phyloP scores from a whole-genome alignment of 2,888 invertebrate species.

The Lysandra coridon region DNA sequence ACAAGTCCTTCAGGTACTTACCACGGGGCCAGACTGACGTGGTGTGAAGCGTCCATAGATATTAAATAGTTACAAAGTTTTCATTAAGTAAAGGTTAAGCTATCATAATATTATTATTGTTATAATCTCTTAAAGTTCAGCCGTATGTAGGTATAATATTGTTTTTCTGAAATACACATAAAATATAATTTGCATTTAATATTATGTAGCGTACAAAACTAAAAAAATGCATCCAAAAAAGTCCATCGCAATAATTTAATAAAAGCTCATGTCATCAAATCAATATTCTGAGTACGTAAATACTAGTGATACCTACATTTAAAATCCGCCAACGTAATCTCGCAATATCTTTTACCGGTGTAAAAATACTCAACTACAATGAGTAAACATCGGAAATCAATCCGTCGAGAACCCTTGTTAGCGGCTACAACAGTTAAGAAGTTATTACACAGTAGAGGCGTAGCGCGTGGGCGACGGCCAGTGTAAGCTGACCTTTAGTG shows the following conservation, averaged over 20 bases:
- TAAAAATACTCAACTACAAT: not conserved
- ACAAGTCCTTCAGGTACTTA: too few relatives aligned
- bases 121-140: too few relatives aligned
- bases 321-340: not conserved
- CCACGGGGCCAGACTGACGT: too few relatives aligned
- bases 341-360: not conserved
- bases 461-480: conserved; percentile 44
- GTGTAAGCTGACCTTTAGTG: conserved; percentile 39
- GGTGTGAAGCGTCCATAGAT: too few relatives aligned
- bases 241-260: not conserved
- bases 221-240: too few relatives aligned
- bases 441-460: conserved; percentile 45
- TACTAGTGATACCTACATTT: not conserved
- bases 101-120: too few relatives aligned
- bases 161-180: too few relatives aligned
- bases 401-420: conserved; percentile 37
- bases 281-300: not conserved
- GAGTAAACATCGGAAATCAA: conserved; percentile 47
- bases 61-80: too few relatives aligned
- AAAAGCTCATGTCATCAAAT: not conserved
- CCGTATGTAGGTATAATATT: too few relatives aligned
- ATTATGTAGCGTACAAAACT: too few relatives aligned
- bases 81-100: too few relatives aligned
- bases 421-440: conserved; percentile 41
- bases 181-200: too few relatives aligned